These are phyloP conservation scores for rat (Rattus norvegicus) DNA, from an alignment of 2,113 vertebrate species.

Conservation along the genomic window DNA sequence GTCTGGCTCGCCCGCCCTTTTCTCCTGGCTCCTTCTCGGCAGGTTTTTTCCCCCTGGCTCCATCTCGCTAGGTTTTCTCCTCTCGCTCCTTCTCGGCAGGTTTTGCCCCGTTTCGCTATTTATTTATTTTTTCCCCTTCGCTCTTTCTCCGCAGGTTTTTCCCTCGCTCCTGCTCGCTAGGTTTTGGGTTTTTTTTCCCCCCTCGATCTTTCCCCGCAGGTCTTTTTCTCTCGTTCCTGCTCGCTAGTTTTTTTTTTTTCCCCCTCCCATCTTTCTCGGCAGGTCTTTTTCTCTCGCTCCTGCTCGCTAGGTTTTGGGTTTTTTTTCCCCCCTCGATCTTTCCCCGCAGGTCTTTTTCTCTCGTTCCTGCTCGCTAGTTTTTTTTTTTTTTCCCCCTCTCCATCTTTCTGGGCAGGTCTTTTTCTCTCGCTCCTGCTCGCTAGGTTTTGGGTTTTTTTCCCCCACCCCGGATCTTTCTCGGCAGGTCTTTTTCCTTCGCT, in stretches of 20 bases:
- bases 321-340: not conserved
- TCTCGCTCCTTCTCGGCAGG: not conserved
- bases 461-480: not conserved
- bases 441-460: too few species aligned
- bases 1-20: not conserved
- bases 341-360: too few species aligned
- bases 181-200: not conserved
- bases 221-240: not conserved
- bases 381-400: too few species aligned
- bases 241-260: not conserved
- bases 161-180: not conserved
- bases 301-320: not conserved
- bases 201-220: too few species aligned
- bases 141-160: not conserved
- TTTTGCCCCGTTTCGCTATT: too few species aligned
- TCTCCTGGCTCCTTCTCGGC: not conserved
- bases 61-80: not conserved
- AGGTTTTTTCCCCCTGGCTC: not conserved
- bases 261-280: not conserved
- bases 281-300: not conserved
- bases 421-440: not conserved
- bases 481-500: not conserved
- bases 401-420: too few species aligned
- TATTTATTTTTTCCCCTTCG: too few species aligned
- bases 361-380: not conserved